Conservation (phyloP, 2,113 vertebrate genomes). For the Acanthochromis polyacanthus region DNA sequence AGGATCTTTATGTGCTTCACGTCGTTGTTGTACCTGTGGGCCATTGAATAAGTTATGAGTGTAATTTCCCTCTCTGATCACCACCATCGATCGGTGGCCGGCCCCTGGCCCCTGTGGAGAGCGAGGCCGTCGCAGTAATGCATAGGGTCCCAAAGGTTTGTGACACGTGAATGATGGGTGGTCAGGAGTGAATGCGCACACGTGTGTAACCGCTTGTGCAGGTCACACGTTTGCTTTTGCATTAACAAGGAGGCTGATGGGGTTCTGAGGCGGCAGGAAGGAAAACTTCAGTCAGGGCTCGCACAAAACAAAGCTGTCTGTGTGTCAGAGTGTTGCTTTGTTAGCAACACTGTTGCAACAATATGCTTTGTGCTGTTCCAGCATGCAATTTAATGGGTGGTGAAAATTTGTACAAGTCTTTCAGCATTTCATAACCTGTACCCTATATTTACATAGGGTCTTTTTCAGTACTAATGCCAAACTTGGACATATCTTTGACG, state of each 20-base stretch:
- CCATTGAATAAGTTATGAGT: slow-evolving; percentile 94
- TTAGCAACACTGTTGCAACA: background rate
- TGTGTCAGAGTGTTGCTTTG: slow-evolving; percentile 4
- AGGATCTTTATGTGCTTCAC: slow-evolving; percentile 99
- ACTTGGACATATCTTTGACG: too few species aligned
- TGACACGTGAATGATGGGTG: slow-evolving; percentile 84
- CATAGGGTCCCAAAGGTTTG: slow-evolving; percentile 83
- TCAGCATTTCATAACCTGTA: too few species aligned
- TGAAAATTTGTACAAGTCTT: background rate
- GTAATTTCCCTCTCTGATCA: slow-evolving; percentile 94
- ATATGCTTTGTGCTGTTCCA: background rate
- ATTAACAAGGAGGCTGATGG: slow-evolving; percentile 76
- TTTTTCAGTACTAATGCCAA: too few species aligned
- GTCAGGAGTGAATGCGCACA: slow-evolving; percentile 27
- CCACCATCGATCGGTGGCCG: slow-evolving; percentile 89
- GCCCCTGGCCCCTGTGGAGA: slow-evolving; percentile 77
- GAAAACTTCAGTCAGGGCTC: slow-evolving; percentile 33
- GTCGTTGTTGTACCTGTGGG: slow-evolving; percentile 98
- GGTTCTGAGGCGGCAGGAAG: slow-evolving; percentile 37
- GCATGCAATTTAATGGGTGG: background rate
- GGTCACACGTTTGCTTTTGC: slow-evolving; percentile 49
- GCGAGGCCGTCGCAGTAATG: slow-evolving; percentile 82
- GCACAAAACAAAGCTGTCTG: background rate
- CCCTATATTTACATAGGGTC: too few species aligned
- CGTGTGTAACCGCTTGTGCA: slow-evolving; percentile 28